These are phyloP conservation scores for Thalassarche chlororhynchos DNA, from an alignment of 2,113 vertebrate genomes.

Conservation along the genomic window DNA sequence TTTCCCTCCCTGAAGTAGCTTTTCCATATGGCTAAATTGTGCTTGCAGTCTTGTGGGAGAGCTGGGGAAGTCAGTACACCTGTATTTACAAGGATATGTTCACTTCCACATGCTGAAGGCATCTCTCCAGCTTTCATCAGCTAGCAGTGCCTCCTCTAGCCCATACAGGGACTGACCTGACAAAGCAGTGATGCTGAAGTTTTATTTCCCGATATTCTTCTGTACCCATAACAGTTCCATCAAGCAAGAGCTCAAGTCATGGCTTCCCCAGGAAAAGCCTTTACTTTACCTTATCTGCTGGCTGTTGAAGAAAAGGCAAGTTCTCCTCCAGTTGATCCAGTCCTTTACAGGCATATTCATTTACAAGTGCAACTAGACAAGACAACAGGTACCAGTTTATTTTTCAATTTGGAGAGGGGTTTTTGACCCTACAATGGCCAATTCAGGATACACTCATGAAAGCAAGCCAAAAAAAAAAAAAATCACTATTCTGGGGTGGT, in stretches of 20 bases:
- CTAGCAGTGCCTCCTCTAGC: neutral
- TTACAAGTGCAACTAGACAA: constrained; percentile 83
- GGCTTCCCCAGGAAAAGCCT: neutral
- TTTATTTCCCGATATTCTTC: neutral
- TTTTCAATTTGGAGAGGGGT: neutral
- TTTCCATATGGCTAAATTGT: neutral
- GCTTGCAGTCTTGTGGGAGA: neutral
- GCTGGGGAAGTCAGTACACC: neutral
- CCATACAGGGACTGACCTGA: neutral
- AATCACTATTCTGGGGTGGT: neutral
- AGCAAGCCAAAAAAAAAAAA: neutral
- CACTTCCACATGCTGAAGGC: neutral
- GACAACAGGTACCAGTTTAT: neutral
- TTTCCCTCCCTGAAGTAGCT: neutral
- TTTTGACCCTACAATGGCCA: neutral
- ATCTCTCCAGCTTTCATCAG: neutral
- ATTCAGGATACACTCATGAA: neutral
- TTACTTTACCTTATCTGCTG: constrained; percentile 85
- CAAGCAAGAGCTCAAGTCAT: neutral
- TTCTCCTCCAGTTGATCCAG: constrained; percentile 89
- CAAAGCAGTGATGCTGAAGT: neutral
- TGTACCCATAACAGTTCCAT: neutral
- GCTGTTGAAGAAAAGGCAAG: constrained; percentile 89
- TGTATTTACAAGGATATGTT: rapidly evolving
- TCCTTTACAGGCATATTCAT: constrained; percentile 86